Base-by-base conservation (phyloP, 2,797 vertebrate species). In the Myripristis murdjan region DNA sequence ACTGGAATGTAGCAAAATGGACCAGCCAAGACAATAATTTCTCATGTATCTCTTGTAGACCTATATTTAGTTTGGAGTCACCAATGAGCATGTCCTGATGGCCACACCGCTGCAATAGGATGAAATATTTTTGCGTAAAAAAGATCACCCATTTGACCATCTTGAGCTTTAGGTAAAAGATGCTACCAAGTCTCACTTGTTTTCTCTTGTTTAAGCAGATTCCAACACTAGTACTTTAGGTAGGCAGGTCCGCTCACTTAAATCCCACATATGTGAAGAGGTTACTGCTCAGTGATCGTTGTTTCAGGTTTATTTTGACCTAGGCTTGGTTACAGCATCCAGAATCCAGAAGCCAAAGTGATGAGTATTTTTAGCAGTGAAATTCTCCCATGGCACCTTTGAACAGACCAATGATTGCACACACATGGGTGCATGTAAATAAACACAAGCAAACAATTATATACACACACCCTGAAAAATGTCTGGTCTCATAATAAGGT, bases 351-450 rank as follows among this genome's bases (percentile, higher is more conserved):
- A 81, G 66, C 64, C 75, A 75, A 73, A 39, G 52, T 83, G 77
- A 77, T 1, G 59, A 73, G 84, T 91, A 91, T 93, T 93, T 93
- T 89, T 82, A 89, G 86, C 76, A 52, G 59, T 66, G 77, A 90
- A 78, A 90, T 89, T 87, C 77, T 82, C 70, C 51, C 15, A 39
- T 66, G 64, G 41, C 66, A 80, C 46, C 65, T 35, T 7, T 48
- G 28, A 71, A 83, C 35, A 61, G 53, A 76, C 52, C 35, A 52
- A 9, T 39, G 51, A 54, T 70, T 74, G 52, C 44, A 26, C 48
- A 26, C 48, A 69, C 60, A 73, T 54, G 56, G 37, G 9, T 46
- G 39, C 8, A 9, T 74, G 65, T 75, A 43, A 75, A 82, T 84
- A 79, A 76, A 75, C 57, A 70, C 16, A 80, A 73, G 49, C 37